Base-by-base conservation (phyloP, 1,140 invertebrate genomes). In the Mesaphorura yosii region DNA sequence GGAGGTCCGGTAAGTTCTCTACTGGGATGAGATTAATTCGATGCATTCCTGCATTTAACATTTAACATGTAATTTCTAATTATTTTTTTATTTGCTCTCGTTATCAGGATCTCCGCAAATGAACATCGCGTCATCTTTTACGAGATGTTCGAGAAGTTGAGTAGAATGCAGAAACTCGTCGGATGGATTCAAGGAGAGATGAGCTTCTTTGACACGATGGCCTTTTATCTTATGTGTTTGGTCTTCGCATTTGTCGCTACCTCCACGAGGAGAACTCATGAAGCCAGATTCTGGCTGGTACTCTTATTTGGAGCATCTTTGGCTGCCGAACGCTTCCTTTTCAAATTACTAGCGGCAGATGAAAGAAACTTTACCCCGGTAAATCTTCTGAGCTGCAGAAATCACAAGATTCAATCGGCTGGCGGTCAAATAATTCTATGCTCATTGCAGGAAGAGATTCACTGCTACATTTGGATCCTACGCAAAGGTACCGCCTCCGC, bases 71-170 rank as follows among this genome's bases (percentile, higher is more conserved):
- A n/a, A 17, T 31, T 14, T 6, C 27, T 48, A n/a, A 48, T 48
- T 31, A 19, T 5, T 48, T 17, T 10, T 42, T 42, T 12, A 42
- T 46, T 7, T 48, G 14, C 42, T 14, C 53, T 40, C 26, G 28
- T 46, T 52, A 29, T 20, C 22, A 66, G 68, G 38, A 67, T 70
- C 61, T 68, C 72, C 5, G 75, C 76, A 0, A 64, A 68, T 46
- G 73, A 78, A 62, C 78, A 79, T 50, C 67, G 68, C 29, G 54
- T 69, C 50, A 55, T 78, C 14, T 71, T 79, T 10, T 69, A 70
- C 58, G 73, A 78, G 61, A 72, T 79, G 34, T 78, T 79, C 66
- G 74, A 76, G 19, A 70, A 75, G 42, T 61, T 80, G 28, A 62
- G 64, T 7, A 68, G 68, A 27, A 70, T 80, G 47, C 76, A 79